phyloP scores from a whole-genome alignment of 2,797 vertebrate genomes.

The Rhynchonycteris naso region DNA sequence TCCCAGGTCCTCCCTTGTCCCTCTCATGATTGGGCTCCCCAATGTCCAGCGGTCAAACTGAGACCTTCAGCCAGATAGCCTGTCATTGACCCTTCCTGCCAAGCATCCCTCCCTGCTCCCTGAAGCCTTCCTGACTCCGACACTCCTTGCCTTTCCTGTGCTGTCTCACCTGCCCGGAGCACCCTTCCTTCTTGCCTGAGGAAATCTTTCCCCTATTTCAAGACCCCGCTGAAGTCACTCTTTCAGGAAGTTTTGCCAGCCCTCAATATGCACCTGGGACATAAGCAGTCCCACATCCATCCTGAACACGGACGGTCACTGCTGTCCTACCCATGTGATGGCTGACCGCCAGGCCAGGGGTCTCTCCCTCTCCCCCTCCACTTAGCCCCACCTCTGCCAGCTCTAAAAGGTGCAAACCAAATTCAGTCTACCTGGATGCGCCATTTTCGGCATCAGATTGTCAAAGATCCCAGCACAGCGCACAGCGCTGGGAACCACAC shows the following conservation, averaged over 20 bases:
- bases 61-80: background rate
- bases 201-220: too few species aligned
- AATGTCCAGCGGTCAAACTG: background rate
- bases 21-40: background rate
- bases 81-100: background rate
- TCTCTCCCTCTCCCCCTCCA: background rate
- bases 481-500: too few species aligned
- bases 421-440: background rate
- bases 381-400: background rate
- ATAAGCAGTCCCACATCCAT: fast-evolving
- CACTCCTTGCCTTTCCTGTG: background rate
- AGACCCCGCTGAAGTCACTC: background rate
- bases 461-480: background rate
- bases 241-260: background rate
- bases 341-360: background rate
- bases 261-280: fast-evolving
- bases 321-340: fast-evolving
- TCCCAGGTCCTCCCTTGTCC: background rate
- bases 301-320: fast-evolving
- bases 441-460: background rate
- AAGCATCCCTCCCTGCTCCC: background rate
- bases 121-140: fast-evolving
- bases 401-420: background rate
- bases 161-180: background rate
- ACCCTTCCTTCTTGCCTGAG: background rate